These are phyloP conservation scores for Platypus cylindrus DNA, from an alignment of 2,888 invertebrate species.

Conservation along the genomic window DNA sequence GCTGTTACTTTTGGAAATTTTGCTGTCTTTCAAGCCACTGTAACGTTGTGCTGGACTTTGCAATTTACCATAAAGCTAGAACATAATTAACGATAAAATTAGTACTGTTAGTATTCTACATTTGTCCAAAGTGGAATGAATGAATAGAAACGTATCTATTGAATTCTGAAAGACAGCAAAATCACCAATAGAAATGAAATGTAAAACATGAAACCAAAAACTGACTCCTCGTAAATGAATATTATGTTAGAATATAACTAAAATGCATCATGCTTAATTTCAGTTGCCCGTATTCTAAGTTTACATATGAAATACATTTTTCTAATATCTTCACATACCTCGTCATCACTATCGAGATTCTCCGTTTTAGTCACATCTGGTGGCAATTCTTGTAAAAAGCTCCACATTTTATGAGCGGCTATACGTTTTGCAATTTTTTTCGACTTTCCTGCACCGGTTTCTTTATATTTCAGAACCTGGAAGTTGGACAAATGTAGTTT, in stretches of 20 bases:
- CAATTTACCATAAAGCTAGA: constrained; percentile 37
- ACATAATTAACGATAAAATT: constrained; percentile 27
- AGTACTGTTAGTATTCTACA: constrained; percentile 6
- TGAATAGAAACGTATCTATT: background rate
- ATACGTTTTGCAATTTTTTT: constrained; percentile 95
- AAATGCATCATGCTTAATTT: too few species aligned
- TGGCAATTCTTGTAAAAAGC: constrained; percentile 64
- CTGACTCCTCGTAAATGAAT: background rate
- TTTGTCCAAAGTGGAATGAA: background rate
- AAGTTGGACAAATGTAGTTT: too few species aligned
- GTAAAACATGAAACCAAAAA: too few species aligned
- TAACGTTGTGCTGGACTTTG: constrained; percentile 60
- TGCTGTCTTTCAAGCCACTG: constrained; percentile 81
- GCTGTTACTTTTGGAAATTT: constrained; percentile 74
- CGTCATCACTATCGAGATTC: constrained; percentile 53
- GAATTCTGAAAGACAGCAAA: background rate
- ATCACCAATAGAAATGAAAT: background rate
- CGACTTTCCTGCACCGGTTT: constrained; percentile 81
- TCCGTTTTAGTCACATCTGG: constrained; percentile 51
- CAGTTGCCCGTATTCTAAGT: too few species aligned
- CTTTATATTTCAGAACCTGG: constrained; percentile 64
- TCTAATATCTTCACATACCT: constrained; percentile 44
- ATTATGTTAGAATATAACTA: background rate
- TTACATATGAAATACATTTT: too few species aligned
- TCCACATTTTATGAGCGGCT: constrained; percentile 92